Evolutionary conservation across 2,888 invertebrate genomes (phyloP).

Genomic region (Saturnia japonica): DNA sequence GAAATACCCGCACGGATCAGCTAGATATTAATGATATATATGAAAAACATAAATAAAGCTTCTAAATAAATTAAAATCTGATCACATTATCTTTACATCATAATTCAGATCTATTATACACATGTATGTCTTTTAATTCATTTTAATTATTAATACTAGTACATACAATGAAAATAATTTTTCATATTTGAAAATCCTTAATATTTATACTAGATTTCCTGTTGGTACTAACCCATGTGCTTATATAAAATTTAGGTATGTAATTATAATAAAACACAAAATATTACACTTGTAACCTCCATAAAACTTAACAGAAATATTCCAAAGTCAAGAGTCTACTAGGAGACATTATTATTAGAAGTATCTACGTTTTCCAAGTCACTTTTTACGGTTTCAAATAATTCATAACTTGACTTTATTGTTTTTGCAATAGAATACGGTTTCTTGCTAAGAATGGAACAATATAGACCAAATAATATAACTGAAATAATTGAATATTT

Average conservation of each 20-base stretch:
- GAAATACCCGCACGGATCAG: too few species aligned
- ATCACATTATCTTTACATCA: too few species aligned
- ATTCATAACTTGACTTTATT: background rate
- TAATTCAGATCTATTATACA: too few species aligned
- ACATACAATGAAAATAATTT: background rate
- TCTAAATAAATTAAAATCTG: too few species aligned
- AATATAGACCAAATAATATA: background rate
- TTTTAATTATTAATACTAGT: background rate
- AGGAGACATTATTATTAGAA: background rate
- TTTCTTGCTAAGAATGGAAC: background rate
- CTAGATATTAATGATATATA: too few species aligned
- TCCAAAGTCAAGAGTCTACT: background rate
- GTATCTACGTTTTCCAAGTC: background rate
- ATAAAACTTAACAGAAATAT: background rate
- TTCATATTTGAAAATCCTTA: background rate
- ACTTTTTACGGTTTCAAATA: background rate
- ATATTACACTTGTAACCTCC: background rate
- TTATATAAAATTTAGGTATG: background rate
- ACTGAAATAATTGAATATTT: background rate
- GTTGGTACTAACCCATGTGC: background rate
- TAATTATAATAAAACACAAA: background rate
- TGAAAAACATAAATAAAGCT: too few species aligned
- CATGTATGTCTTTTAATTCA: too few species aligned
- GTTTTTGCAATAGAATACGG: background rate
- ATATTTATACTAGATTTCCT: background rate